Conservation (phyloP, 2,113 vertebrate genomes). For the Romanogobio albipinnatus region DNA sequence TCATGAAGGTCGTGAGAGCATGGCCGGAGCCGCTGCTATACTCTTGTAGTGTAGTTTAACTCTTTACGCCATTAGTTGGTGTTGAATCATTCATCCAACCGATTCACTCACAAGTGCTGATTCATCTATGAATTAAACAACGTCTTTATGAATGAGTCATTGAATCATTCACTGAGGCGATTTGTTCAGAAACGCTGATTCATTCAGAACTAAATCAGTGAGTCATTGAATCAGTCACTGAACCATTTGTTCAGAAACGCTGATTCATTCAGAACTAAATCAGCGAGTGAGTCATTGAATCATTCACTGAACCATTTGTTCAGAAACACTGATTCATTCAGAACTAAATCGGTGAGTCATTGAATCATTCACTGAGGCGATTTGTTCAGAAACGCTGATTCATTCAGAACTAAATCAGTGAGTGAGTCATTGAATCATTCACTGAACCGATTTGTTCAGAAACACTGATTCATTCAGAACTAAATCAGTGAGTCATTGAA, state of each 20-base stretch:
- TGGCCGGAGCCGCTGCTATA: background rate
- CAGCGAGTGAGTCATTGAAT: too few relatives aligned
- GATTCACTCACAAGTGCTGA: background rate
- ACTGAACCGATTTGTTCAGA: too few relatives aligned
- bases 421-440: background rate
- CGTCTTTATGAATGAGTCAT: background rate
- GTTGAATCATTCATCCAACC: background rate
- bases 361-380: background rate
- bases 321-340: background rate
- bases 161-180: too few relatives aligned
- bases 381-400: background rate
- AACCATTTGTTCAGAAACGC: too few relatives aligned
- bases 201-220: too few relatives aligned
- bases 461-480: too few relatives aligned
- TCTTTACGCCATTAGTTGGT: background rate
- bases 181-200: too few relatives aligned
- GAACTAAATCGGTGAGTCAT: background rate
- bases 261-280: too few relatives aligned
- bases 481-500: too few relatives aligned
- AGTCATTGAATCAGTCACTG: too few relatives aligned
- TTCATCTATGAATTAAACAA: background rate
- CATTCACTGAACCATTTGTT: background rate
- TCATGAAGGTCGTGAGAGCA: background rate
- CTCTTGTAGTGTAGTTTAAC: background rate
- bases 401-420: background rate